Evolutionary conservation across 1,140 invertebrate genomes (phyloP).

Genomic region (Aphis craccivora): DNA sequence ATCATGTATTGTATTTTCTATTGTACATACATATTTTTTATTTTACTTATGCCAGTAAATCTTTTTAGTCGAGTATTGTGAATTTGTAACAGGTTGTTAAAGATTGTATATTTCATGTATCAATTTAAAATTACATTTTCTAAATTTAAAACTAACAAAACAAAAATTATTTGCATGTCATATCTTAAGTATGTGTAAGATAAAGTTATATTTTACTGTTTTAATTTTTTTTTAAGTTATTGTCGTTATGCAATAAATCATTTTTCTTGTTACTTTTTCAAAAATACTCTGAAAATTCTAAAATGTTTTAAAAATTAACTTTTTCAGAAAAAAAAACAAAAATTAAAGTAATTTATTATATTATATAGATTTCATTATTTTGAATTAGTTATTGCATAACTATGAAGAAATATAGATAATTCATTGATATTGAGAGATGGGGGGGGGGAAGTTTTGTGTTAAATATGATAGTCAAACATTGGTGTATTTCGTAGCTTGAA

Average conservation of each 20-base stretch:
- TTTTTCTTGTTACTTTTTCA: not conserved
- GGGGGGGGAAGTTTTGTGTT: not conserved
- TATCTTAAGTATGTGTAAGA: not conserved
- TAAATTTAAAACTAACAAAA: not conserved
- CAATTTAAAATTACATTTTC: not conserved
- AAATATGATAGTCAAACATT: not conserved
- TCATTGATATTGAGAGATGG: not conserved
- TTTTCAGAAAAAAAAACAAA: not conserved
- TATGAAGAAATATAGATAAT: not conserved
- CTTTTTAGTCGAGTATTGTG: not conserved
- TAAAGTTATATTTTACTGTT: constrained; percentile 16
- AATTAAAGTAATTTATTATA: not conserved
- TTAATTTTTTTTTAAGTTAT: not conserved
- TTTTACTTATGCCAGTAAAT: not conserved
- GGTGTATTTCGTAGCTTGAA: not conserved
- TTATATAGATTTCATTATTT: not conserved
- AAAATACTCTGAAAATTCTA: constrained; percentile 6
- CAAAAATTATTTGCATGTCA: not conserved
- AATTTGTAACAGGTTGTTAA: not conserved
- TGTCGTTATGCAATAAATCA: not conserved
- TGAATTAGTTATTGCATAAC: not conserved
- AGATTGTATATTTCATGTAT: not conserved
- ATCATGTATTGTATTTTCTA: constrained; percentile 35
- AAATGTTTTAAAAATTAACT: not conserved
- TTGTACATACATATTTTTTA: constrained; percentile 31